phyloP scores from a whole-genome alignment of 1,140 invertebrate genomes.

The Drosophila sulfurigaster region DNA sequence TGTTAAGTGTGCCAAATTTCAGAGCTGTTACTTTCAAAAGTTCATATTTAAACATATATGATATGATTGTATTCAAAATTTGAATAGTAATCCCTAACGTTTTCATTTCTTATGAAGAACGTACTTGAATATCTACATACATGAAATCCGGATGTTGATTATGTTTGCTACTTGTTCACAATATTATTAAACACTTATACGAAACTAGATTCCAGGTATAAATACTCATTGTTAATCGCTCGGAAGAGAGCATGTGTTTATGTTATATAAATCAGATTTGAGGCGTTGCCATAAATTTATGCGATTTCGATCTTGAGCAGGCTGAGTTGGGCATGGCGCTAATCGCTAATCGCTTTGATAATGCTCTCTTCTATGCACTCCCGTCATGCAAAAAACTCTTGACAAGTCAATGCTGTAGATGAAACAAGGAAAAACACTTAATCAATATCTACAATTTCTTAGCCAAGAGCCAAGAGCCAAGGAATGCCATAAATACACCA shows the following conservation, averaged over 20 bases:
- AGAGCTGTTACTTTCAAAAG: no score
- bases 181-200: not conserved
- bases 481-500: constrained; percentile 1
- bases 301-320: constrained; percentile 51
- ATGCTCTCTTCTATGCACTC: constrained; percentile 20
- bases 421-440: constrained; percentile 28
- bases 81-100: no score
- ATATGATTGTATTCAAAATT: no score
- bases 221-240: constrained; percentile 13
- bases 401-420: constrained; percentile 6
- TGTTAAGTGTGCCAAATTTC: no score
- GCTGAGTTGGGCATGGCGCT: constrained; percentile 52
- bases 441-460: constrained; percentile 18
- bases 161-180: no score
- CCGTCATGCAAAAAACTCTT: constrained; percentile 36
- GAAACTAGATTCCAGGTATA: not conserved
- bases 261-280: constrained; percentile 74
- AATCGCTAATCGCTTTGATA: constrained; percentile 52
- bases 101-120: no score
- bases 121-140: no score
- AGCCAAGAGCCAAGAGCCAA: not conserved
- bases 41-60: no score
- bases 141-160: no score
- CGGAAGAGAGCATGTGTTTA: constrained; percentile 39
- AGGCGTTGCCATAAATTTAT: constrained; percentile 65